These are phyloP conservation scores for Hydrolagus affinis DNA, from an alignment of 2,113 vertebrate genomes.

Conservation along the genomic window DNA sequence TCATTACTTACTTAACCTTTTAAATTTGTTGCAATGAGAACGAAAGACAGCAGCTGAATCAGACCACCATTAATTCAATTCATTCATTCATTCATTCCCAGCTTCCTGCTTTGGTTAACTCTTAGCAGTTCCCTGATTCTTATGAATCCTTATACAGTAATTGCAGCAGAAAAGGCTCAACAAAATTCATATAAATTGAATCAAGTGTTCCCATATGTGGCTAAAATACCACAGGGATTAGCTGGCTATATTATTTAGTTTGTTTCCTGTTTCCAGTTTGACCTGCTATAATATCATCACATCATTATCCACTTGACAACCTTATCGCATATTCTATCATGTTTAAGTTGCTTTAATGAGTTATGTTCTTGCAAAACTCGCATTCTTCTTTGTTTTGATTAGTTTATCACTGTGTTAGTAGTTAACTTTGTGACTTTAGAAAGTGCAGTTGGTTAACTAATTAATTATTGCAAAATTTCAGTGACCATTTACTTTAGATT, in stretches of 20 bases:
- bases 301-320: not conserved
- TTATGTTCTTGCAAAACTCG: not conserved
- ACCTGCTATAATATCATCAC: not conserved
- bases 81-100: conserved; percentile 3
- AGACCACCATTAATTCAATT: not conserved
- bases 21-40: not conserved
- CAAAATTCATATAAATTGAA: not conserved
- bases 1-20: conserved; percentile 9
- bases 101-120: conserved; percentile 4
- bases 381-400: not conserved
- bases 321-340: not conserved
- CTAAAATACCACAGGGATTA: not conserved
- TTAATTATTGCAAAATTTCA: not conserved
- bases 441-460: not conserved
- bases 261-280: conserved; percentile 14
- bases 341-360: not conserved
- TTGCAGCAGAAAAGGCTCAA: not conserved
- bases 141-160: not conserved
- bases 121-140: not conserved
- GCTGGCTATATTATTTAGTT: not conserved
- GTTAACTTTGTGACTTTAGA: not conserved
- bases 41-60: not conserved
- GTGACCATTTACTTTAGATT: not conserved
- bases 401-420: not conserved
- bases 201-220: not conserved